Base-by-base conservation (phyloP, 1,140 invertebrate genomes). In the Phymorhynchus buccinoides region DNA sequence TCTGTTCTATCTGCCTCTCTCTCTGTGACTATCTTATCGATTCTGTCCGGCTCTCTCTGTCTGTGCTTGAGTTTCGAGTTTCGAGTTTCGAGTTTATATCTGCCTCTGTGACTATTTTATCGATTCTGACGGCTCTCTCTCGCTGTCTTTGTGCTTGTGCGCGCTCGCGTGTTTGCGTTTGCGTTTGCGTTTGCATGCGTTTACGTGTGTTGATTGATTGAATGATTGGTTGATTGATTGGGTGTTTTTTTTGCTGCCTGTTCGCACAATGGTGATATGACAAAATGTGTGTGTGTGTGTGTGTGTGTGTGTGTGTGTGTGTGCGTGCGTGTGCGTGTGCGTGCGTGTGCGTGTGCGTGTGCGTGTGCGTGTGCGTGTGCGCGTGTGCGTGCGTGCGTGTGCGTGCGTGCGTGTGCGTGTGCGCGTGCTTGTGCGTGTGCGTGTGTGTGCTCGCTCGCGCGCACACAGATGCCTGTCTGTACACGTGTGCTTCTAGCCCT, bases 1-100 rank as follows among this genome's bases (percentile, higher is more conserved):
- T 68, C 62, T 68, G 18, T 68, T 68, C 62, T 68, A 7, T 68
- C 62, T 68, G 62, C n/a, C 62, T 68, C 18, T 68, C 62, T 68
- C 14, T 68, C 62, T 68, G 62, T 68, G 18, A 27, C 0, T 68
- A 16, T 68, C 62, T 68, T n/a, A 27, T 30, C 7, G 27, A 27
- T 30, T 68, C 62, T 68, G 18, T 68, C 1, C n/a, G 0, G 18
- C 62, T 68, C 62, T 68, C 62, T 68, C 62, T 30, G 9, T 12
- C 9, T 52, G 9, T 52, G n/a, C n/a, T n/a, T n/a, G n/a, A n/a
- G n/a, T n/a, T n/a, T n/a, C n/a, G n/a, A n/a, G n/a, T n/a, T n/a
- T n/a, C n/a, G n/a, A n/a, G n/a, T n/a, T n/a, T n/a, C n/a, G n/a
- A n/a, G n/a, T n/a, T n/a, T n/a, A n/a, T n/a, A n/a, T n/a, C n/a